These are phyloP conservation scores for Thera britannica DNA, from an alignment of 2,888 invertebrate genomes.

Conservation along the genomic window DNA sequence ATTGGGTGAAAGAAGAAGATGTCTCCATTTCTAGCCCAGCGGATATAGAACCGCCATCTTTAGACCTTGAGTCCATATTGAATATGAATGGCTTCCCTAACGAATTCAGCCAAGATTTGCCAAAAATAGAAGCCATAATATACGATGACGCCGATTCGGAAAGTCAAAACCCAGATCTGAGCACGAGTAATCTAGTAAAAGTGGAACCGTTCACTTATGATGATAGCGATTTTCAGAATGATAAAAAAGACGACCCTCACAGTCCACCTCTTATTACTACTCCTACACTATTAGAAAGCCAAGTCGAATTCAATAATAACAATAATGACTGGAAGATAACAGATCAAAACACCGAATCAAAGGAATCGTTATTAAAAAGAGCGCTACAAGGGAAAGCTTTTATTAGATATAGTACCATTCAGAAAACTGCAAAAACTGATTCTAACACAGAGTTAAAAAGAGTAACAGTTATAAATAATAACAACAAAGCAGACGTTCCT, in stretches of 20 bases:
- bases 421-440: conserved; percentile 80
- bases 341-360: conserved; percentile 87
- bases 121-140: conserved; percentile 89
- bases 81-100: conserved; percentile 87
- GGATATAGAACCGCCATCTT: conserved; percentile 84
- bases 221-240: conserved; percentile 71
- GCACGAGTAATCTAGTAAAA: conserved; percentile 85
- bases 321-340: conserved; percentile 93
- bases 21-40: conserved; percentile 86
- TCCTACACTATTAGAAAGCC: conserved; percentile 80
- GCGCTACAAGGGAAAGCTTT: conserved; percentile 92
- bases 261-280: conserved; percentile 77
- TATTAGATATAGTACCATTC: conserved; percentile 83
- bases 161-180: conserved; percentile 89
- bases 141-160: conserved; percentile 93
- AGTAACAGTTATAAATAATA: conserved; percentile 71
- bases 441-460: conserved; percentile 71
- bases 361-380: conserved; percentile 91
- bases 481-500: conserved; percentile 82
- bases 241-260: conserved; percentile 75
- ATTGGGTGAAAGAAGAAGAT: conserved; percentile 88
- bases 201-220: conserved; percentile 75
- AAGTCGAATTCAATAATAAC: conserved; percentile 87
- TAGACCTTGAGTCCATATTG: conserved; percentile 92
- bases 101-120: conserved; percentile 85